Percentiles rank a stretch among this genome's conserved stretches.
Conservation (phyloP, 2,888 invertebrate genomes). For the Cephus rjabovi region DNA sequence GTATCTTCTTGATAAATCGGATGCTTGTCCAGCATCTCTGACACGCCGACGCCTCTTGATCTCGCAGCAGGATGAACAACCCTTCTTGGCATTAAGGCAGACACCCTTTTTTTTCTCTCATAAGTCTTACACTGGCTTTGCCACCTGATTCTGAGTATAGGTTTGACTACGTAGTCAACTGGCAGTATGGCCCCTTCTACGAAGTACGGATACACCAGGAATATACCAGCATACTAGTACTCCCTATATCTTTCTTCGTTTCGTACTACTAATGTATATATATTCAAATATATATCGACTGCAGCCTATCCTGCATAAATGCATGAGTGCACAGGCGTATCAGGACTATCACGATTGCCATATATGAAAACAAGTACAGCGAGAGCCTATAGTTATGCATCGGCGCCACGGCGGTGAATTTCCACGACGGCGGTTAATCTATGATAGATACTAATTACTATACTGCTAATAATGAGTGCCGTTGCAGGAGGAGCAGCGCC, state of each 20-base stretch:
- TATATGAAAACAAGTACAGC: conserved; percentile 41
- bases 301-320: background rate
- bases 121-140: background rate
- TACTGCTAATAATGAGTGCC: too few species aligned
- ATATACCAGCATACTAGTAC: too few species aligned
- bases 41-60: conserved; percentile 53
- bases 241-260: too few species aligned
- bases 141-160: background rate
- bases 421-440: conserved; percentile 31
- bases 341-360: conserved; percentile 29
- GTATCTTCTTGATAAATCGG: conserved; percentile 34
- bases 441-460: conserved; percentile 43
- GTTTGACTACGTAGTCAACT: too few species aligned
- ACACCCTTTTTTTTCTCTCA: too few species aligned
- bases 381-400: conserved; percentile 42
- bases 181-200: too few species aligned
- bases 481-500: too few species aligned
- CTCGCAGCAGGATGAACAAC: conserved; percentile 24
- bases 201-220: too few species aligned
- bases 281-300: too few species aligned
- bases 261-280: too few species aligned
- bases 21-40: conserved; percentile 38
- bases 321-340: conserved; percentile 36
- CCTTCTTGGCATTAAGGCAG: background rate
- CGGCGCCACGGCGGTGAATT: background rate